phyloP scores from a whole-genome alignment of 92 coral and sea anemone genomes.

The Heliopora coerulea region DNA sequence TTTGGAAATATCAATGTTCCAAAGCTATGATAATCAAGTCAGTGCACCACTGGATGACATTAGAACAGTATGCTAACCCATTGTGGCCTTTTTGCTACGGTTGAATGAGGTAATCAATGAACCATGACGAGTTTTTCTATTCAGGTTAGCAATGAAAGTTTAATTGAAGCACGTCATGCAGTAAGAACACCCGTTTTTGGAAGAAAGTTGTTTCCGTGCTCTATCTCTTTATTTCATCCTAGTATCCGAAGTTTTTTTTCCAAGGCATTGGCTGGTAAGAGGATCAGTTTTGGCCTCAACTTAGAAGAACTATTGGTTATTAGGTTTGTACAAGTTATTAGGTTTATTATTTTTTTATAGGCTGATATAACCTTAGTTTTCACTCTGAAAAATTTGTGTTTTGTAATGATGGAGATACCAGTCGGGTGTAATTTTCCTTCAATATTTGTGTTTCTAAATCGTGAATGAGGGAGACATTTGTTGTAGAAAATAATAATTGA shows the following conservation, averaged over 20 bases:
- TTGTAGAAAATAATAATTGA: too few relatives aligned
- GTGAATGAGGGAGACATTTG: too few relatives aligned
- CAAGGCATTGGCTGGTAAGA: background rate
- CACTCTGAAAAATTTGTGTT: too few relatives aligned
- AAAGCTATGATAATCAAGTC: background rate
- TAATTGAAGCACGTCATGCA: conserved; percentile 41
- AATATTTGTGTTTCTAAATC: too few relatives aligned
- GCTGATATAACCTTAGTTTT: too few relatives aligned
- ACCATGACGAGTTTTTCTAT: conserved; percentile 21
- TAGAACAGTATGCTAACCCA: conserved; percentile 11
- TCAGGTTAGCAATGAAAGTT: conserved; percentile 7
- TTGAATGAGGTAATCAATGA: conserved; percentile 31
- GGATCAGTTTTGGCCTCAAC: background rate
- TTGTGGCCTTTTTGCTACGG: conserved; percentile 16
- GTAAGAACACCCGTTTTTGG: conserved; percentile 35
- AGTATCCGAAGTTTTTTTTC: background rate
- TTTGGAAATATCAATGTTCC: too few relatives aligned
- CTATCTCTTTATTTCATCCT: conserved; percentile 8
- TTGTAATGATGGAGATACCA: too few relatives aligned
- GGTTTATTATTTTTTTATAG: background rate
- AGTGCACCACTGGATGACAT: conserved; percentile 8
- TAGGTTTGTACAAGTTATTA: conserved; percentile 42
- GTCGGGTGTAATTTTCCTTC: too few relatives aligned
- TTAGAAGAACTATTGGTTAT: conserved; percentile 11
- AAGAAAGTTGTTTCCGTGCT: conserved; percentile 26